phyloP scores from a whole-genome alignment of 2,797 vertebrate species.

The Cyclura pinguis region DNA sequence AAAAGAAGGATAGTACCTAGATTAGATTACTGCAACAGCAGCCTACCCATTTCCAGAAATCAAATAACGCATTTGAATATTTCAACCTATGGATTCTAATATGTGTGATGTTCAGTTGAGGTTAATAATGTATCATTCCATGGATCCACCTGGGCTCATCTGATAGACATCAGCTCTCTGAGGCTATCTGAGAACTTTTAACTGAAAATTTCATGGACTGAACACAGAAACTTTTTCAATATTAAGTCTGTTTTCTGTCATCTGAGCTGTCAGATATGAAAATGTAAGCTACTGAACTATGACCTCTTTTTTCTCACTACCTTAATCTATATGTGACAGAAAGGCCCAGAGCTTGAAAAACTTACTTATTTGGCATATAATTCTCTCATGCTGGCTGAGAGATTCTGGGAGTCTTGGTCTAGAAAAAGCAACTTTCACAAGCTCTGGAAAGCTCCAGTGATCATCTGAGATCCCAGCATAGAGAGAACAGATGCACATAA shows the following conservation, averaged over 20 bases:
- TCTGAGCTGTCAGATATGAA: too few relatives aligned
- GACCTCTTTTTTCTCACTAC: not conserved
- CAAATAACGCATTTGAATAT: not conserved
- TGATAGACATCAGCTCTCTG: not conserved
- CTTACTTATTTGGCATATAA: too few relatives aligned
- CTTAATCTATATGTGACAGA: not conserved
- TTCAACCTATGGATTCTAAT: not conserved
- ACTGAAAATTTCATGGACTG: not conserved
- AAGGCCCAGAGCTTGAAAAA: not conserved
- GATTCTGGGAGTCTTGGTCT: too few relatives aligned
- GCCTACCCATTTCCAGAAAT: not conserved
- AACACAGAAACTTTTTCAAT: not conserved
- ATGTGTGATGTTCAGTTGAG: not conserved
- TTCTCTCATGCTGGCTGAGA: too few relatives aligned
- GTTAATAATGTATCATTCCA: not conserved
- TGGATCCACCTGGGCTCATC: not conserved
- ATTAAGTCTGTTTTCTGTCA: not conserved
- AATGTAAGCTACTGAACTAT: not conserved
- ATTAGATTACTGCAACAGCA: not conserved
- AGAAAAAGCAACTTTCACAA: too few relatives aligned
- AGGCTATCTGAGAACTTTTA: not conserved
- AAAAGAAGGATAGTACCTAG: not conserved
- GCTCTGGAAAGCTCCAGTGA: too few relatives aligned
- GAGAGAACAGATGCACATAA: not conserved
- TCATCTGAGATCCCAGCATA: not conserved